Conservation (phyloP, 2,113 vertebrate species). For the Motacilla alba region DNA sequence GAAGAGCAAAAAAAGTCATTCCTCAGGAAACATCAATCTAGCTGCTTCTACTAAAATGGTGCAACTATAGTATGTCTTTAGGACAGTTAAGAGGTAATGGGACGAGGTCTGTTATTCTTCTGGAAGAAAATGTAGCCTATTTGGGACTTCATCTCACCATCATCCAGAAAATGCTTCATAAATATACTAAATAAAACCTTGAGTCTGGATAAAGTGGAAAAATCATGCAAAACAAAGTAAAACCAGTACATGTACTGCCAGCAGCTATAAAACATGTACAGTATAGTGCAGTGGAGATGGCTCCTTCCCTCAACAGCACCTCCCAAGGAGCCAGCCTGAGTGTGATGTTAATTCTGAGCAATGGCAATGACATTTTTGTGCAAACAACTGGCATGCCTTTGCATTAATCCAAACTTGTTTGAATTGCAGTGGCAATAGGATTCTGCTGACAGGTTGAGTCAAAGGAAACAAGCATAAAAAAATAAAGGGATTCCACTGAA, state of each 20-base stretch:
- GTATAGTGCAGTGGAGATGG: neutral
- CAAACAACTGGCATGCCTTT: neutral
- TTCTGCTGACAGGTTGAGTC: neutral
- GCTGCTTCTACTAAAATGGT: neutral
- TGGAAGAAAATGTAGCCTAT: neutral
- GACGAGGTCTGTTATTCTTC: neutral
- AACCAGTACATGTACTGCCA: neutral
- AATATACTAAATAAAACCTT: neutral
- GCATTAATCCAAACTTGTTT: neutral
- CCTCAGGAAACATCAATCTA: neutral
- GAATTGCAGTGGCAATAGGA: neutral
- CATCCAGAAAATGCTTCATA: neutral
- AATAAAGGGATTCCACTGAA: neutral
- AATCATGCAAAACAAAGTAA: neutral
- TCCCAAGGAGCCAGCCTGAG: neutral
- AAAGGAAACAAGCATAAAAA: neutral
- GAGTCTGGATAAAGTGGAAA: neutral
- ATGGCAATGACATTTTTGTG: neutral
- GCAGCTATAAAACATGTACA: neutral
- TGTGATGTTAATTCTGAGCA: neutral
- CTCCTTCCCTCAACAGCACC: neutral
- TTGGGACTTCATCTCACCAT: neutral
- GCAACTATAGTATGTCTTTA: neutral
- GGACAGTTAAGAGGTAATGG: neutral
- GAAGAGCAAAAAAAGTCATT: neutral